Percentiles rank a stretch among this genome's conserved stretches.
Conservation (phyloP, 2,888 invertebrate genomes). For the Oscheius sp. region DNA sequence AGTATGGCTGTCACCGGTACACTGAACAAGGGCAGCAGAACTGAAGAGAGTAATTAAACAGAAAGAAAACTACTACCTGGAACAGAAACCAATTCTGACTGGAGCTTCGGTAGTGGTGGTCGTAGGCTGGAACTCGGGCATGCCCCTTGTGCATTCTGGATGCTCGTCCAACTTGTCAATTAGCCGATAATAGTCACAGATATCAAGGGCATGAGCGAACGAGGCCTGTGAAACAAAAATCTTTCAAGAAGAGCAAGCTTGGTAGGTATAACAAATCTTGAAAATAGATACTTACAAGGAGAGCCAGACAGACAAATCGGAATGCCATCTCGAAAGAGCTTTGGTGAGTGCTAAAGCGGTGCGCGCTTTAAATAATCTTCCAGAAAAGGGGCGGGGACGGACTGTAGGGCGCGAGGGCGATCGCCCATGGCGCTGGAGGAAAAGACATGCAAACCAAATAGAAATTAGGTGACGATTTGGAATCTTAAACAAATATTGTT, state of each 20-base stretch:
- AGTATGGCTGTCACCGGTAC: conserved; percentile 66
- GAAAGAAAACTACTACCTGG: conserved; percentile 40
- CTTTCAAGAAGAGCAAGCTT: too few species aligned
- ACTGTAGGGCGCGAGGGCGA: conserved; percentile 27
- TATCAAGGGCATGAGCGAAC: conserved; percentile 46
- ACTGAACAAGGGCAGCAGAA: conserved; percentile 67
- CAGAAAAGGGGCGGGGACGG: conserved; percentile 32
- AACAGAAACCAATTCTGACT: conserved; percentile 54
- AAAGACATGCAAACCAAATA: conserved; percentile 36
- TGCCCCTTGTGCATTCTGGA: conserved; percentile 62
- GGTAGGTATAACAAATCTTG: background rate
- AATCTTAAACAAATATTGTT: conserved; percentile 21
- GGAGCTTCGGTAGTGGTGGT: conserved; percentile 41
- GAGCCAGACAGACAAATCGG: conserved; percentile 12
- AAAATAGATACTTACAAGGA: conserved; percentile 18
- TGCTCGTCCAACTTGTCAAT: conserved; percentile 65
- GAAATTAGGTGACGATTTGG: conserved; percentile 36
- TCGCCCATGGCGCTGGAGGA: conserved; percentile 30
- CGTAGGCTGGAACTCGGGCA: conserved; percentile 37
- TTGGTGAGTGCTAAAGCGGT: conserved; percentile 32
- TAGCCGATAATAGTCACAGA: conserved; percentile 64
- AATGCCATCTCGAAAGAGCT: conserved; percentile 28
- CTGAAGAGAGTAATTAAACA: conserved; percentile 37
- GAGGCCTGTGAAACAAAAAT: conserved; percentile 37
- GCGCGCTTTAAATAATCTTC: conserved; percentile 36